phyloP scores from a whole-genome alignment of 2,797 vertebrate species.

The Sciurus carolinensis region DNA sequence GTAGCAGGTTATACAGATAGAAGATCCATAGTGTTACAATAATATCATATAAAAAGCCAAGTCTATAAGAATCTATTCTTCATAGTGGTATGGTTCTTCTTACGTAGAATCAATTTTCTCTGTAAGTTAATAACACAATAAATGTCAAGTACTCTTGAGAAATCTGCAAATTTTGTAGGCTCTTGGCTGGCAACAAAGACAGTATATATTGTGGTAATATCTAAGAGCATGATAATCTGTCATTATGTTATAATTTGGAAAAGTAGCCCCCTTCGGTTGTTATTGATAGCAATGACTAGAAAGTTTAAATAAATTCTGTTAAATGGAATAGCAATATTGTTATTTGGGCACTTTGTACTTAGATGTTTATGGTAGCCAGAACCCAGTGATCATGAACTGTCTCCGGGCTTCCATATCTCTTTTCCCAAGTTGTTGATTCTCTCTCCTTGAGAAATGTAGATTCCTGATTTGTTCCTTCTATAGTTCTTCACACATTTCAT shows the following conservation, averaged over 20 bases:
- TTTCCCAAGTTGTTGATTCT: background rate
- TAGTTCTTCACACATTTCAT: background rate
- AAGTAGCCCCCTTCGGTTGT: background rate
- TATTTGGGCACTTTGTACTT: background rate
- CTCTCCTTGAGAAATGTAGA: background rate
- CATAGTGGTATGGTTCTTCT: background rate
- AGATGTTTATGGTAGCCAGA: background rate
- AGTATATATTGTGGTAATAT: background rate
- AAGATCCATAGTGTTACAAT: background rate
- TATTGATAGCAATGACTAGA: background rate
- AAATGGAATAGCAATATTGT: background rate
- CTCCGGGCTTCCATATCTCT: background rate
- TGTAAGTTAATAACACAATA: background rate
- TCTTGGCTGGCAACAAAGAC: background rate
- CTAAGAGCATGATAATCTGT: background rate
- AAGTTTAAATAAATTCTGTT: constrained; percentile 12
- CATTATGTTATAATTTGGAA: constrained; percentile 24
- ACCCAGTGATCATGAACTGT: background rate
- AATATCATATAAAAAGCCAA: background rate
- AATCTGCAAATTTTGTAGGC: background rate
- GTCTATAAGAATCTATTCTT: background rate
- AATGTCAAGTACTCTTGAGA: background rate
- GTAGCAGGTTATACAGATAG: background rate
- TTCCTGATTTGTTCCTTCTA: background rate
- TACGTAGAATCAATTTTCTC: background rate